phyloP scores from a whole-genome alignment of 35 echinoderm and acorn worm genomes.

The Diadema setosum region DNA sequence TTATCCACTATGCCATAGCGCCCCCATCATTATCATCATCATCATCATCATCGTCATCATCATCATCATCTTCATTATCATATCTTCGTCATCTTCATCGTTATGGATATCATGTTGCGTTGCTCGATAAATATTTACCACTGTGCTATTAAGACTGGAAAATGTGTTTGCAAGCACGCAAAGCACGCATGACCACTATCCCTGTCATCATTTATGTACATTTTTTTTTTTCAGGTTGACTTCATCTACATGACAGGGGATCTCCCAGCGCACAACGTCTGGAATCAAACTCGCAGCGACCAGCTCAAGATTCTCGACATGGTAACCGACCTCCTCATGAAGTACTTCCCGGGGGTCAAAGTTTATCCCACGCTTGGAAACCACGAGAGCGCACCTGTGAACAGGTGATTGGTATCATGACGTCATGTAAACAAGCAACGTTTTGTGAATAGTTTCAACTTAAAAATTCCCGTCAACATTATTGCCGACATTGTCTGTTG shows the following conservation, averaged over 20 bases:
- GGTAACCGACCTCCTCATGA: slow-evolving; percentile 32
- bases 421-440: too few species aligned
- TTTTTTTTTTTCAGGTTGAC: slow-evolving; percentile 62
- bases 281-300: slow-evolving; percentile 70
- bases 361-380: slow-evolving; percentile 71
- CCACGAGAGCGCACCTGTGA: slow-evolving; percentile 80
- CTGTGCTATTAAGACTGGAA: too few species aligned
- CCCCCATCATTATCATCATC: background rate
- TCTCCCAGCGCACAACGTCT: slow-evolving; percentile 76
- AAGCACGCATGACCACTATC: too few species aligned
- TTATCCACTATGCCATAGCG: too few species aligned
- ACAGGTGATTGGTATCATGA: too few species aligned
- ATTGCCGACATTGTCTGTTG: too few species aligned
- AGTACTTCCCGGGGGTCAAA: slow-evolving; percentile 53
- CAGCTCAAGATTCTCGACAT: slow-evolving; percentile 6
- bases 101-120: too few species aligned
- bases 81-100: background rate
- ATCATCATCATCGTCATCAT: slow-evolving; percentile 1
- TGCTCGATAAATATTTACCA: too few species aligned
- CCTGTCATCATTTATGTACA: too few species aligned
- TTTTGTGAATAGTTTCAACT: too few species aligned
- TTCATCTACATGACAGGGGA: slow-evolving; percentile 72
- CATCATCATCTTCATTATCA: background rate
- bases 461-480: too few species aligned
- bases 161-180: too few species aligned